These are phyloP conservation scores for Myoxocephalus aenaeus DNA, from an alignment of 2,797 vertebrate species.

Conservation along the genomic window DNA sequence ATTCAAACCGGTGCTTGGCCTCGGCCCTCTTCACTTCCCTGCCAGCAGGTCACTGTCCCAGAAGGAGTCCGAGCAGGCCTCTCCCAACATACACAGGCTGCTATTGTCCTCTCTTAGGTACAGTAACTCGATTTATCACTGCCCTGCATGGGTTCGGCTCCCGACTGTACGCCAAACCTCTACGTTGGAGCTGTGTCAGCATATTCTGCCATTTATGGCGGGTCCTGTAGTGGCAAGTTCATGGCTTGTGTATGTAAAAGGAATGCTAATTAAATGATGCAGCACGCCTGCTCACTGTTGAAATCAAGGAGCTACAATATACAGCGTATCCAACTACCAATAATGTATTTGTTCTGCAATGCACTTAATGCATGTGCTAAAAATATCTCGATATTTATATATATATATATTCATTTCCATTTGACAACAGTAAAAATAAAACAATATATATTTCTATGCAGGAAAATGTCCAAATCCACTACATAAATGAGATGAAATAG, in stretches of 20 bases:
- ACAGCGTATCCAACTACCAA: background rate
- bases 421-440: background rate
- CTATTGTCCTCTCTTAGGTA: conserved; percentile 48
- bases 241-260: conserved; percentile 62
- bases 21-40: conserved; percentile 31
- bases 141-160: conserved; percentile 17
- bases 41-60: conserved; percentile 65
- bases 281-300: conserved; percentile 17
- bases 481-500: background rate
- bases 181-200: conserved; percentile 49
- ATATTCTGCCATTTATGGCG: conserved; percentile 63
- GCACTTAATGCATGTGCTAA: background rate
- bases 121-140: conserved; percentile 20
- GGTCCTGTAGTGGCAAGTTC: conserved; percentile 70
- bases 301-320: conserved; percentile 32
- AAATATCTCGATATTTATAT: background rate
- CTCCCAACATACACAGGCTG: conserved; percentile 29
- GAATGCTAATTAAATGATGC: conserved; percentile 74
- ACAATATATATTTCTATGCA: background rate
- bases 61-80: conserved; percentile 28
- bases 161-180: background rate
- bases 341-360: conserved; percentile 11
- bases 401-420: background rate
- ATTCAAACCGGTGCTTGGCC: conserved; percentile 45
- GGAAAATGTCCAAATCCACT: background rate